These are phyloP conservation scores for Sisor rabdophorus DNA, from an alignment of 2,113 vertebrate species.

Conservation along the genomic window DNA sequence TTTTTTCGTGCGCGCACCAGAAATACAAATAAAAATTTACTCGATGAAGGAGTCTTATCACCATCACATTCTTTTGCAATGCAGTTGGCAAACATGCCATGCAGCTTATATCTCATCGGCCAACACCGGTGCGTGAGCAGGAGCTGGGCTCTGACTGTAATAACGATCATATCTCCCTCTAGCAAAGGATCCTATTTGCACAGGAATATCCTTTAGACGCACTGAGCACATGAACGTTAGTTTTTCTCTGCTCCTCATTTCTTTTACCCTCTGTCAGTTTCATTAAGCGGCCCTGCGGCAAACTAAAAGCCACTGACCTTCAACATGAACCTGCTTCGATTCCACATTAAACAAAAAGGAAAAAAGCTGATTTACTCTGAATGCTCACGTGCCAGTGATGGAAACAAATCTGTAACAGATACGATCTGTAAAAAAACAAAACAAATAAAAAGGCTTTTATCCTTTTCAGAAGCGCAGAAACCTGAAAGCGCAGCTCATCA, in stretches of 20 bases:
- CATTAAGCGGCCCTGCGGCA: neutral
- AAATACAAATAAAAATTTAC: neutral
- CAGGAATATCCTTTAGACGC: neutral
- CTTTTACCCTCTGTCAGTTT: neutral
- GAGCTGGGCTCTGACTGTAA: neutral
- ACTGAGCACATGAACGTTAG: neutral
- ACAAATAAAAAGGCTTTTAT: neutral
- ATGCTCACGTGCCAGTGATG: neutral
- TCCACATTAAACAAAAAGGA: neutral
- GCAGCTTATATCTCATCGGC: neutral
- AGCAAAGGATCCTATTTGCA: neutral
- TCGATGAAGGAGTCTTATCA: neutral
- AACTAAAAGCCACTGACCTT: neutral
- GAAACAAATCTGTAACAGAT: neutral
- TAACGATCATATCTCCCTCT: conserved; percentile 2
- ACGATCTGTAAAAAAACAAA: neutral
- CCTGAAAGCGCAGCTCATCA: conserved; percentile 37
- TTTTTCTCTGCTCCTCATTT: neutral
- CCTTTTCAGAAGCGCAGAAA: conserved; percentile 11
- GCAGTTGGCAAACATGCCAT: neutral
- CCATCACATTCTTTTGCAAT: neutral
- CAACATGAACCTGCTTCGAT: neutral
- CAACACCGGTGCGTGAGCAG: neutral
- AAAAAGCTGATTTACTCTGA: neutral
- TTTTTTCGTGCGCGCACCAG: too few relatives aligned